These are phyloP conservation scores for Toxotes chatareus DNA, from an alignment of 2,113 vertebrate genomes.

Conservation along the genomic window DNA sequence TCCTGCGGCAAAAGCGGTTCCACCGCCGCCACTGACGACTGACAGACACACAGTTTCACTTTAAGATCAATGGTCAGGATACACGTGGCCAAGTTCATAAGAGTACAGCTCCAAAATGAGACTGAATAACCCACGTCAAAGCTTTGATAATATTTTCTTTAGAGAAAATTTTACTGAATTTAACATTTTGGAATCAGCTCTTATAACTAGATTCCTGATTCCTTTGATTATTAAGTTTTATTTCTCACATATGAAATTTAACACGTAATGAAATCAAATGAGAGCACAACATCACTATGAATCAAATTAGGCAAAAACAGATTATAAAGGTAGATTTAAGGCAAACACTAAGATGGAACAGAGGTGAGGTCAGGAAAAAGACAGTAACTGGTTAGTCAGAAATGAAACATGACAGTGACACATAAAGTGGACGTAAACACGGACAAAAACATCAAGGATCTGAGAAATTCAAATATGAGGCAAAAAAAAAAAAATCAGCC, in stretches of 20 bases:
- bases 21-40: slow-evolving; percentile 97
- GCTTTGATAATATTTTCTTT: neutral
- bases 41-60: slow-evolving; percentile 44
- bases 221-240: neutral
- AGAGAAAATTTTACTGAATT: neutral
- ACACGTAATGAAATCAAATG: slow-evolving; percentile 7
- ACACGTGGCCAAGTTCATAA: neutral
- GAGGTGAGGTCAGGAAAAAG: neutral
- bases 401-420: slow-evolving; percentile 3
- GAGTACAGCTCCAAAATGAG: neutral
- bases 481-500: slow-evolving; percentile 20
- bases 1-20: slow-evolving; percentile 95
- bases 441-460: slow-evolving; percentile 15
- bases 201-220: neutral
- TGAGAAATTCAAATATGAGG: slow-evolving; percentile 9
- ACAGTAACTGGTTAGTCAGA: neutral
- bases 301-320: neutral
- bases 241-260: neutral
- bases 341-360: slow-evolving; percentile 9
- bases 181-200: slow-evolving; percentile 5
- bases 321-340: neutral
- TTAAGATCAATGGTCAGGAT: neutral
- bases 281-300: neutral
- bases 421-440: neutral
- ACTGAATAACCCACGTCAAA: neutral